These are phyloP conservation scores for Oreocharis arfaki DNA, from an alignment of 2,113 vertebrate genomes.

Conservation along the genomic window DNA sequence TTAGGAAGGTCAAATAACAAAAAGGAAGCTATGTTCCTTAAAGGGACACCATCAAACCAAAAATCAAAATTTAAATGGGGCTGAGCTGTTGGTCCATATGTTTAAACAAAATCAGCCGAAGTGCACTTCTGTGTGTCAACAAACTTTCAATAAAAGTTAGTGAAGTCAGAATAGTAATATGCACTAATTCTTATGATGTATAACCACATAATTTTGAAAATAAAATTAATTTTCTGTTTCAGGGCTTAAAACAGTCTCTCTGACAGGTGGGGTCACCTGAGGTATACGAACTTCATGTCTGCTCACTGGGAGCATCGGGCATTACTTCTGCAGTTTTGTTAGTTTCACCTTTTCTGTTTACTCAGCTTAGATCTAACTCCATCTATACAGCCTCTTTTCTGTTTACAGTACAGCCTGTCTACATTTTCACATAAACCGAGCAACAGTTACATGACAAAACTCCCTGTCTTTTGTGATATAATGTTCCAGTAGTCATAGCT, in stretches of 20 bases:
- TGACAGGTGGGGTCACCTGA: not conserved
- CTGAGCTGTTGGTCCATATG: not conserved
- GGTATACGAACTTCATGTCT: not conserved
- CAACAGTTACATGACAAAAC: not conserved
- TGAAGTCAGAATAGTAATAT: not conserved
- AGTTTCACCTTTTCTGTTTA: not conserved
- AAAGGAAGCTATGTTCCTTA: slow-evolving; percentile 1
- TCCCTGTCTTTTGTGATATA: not conserved
- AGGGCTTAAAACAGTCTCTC: not conserved
- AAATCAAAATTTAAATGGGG: not conserved
- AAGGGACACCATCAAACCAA: not conserved
- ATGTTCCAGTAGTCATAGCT: not conserved
- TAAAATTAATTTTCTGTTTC: not conserved
- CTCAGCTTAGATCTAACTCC: not conserved
- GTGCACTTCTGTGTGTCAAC: not conserved
- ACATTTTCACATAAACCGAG: not conserved
- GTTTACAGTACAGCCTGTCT: not conserved
- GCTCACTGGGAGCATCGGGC: not conserved
- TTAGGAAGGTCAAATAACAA: slow-evolving; percentile 24
- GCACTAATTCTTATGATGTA: not conserved
- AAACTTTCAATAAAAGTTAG: not conserved
- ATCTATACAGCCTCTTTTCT: not conserved
- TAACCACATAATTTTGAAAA: not conserved
- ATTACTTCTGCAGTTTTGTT: not conserved
- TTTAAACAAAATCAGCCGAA: not conserved